Evolutionary conservation across 2,888 invertebrate species (phyloP), one percentile per base, ranked within the genome.

Genomic region (Norana najaformis): DNA sequence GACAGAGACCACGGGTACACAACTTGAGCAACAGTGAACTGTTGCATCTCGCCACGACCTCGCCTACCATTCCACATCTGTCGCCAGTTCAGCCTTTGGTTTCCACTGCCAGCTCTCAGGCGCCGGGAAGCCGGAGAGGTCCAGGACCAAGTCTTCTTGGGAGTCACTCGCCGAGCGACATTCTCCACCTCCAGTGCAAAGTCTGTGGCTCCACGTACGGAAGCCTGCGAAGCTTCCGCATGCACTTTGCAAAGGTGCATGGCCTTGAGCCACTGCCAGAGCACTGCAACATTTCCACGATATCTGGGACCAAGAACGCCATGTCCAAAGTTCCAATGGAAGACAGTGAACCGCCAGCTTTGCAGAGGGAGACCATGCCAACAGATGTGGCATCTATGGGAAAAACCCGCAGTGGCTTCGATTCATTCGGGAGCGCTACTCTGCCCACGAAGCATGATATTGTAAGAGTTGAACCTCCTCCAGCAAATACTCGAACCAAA

Each of bases 161-260:
- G 18, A 93, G 92, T 90, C 93, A 94, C 91, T 93, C 94, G 30
- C 93, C 93, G 1, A 93, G 92, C 91, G 94, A 94, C 91, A 94
- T 94, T 89, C 92, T 94, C 30, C 94, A 94, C 91, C 91, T 94
- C 38, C 94, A 93, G 37, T 94, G 94, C 91, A 92, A 93, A 88
- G 91, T 94, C 39, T 94, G 94, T 91, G 92, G 93, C 20, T 93
- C 94, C 89, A 94, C 94, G 0, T 94, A 94, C 90, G 94, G 94
- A 20, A 94, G 94, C 90, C 93, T 93, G 2, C 94, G 94, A 92
- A 94, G 93, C 47, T 94, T 94, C 91, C 91, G 94, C 88, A 94
- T 94, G 91, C 94, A 94, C 91, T 94, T 94, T 90, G 91, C 93
- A 53, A 94, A 94, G 91, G 93, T 93, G 89, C 94, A 94, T 92